A percentile compares a stretch with the other conserved stretches of the same genome.
Evolutionary conservation across 1,140 invertebrate species (phyloP).

Genomic region (Tachypleus tridentatus): DNA sequence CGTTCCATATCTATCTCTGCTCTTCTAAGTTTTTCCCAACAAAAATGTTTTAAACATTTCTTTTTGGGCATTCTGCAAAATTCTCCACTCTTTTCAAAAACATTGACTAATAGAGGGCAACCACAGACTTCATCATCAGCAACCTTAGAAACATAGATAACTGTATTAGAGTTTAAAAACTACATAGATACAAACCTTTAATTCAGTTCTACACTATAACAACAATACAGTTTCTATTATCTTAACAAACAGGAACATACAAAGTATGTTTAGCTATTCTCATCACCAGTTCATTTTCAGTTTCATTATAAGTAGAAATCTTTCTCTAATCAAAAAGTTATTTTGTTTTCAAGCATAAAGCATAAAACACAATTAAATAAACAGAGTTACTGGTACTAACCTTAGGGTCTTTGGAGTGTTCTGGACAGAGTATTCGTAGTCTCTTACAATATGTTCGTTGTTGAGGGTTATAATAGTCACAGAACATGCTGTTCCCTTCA

Average conservation of each 20-base stretch:
- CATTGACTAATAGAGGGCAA: constrained; percentile 69
- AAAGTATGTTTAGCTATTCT: background rate
- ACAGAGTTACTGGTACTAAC: constrained; percentile 54
- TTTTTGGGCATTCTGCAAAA: constrained; percentile 82
- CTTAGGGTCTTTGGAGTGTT: constrained; percentile 94
- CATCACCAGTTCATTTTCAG: background rate
- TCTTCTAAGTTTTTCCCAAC: constrained; percentile 87
- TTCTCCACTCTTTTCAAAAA: constrained; percentile 42
- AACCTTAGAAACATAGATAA: background rate
- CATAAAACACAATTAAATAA: background rate
- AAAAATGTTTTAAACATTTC: constrained; percentile 78
- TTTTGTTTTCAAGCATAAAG: background rate
- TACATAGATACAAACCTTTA: background rate
- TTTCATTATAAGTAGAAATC: background rate
- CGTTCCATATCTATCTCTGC: constrained; percentile 66
- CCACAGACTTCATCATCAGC: constrained; percentile 60
- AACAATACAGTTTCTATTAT: too few relatives aligned
- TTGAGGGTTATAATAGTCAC: constrained; percentile 84
- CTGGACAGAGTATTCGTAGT: constrained; percentile 87
- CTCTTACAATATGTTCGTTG: constrained; percentile 93
- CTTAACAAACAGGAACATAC: too few relatives aligned
- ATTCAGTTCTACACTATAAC: background rate
- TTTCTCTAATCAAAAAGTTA: background rate
- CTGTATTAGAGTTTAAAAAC: background rate
- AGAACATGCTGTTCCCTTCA: constrained; percentile 93